Percentiles rank a stretch among this genome's conserved stretches.
Conservation (phyloP, 2,797 vertebrate genomes). For the Discoglossus pictus region DNA sequence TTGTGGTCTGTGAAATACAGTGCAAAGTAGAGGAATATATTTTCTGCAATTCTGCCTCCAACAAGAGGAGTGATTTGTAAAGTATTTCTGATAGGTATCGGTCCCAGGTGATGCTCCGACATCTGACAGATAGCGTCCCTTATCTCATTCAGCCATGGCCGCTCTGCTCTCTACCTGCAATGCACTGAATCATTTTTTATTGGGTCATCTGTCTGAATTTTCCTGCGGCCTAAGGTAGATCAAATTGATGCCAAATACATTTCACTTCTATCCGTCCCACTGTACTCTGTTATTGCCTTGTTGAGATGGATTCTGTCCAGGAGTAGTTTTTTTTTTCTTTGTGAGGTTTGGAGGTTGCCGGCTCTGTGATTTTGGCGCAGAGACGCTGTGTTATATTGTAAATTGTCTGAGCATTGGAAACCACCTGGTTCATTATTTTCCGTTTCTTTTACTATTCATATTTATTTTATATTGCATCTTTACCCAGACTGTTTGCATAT, state of each 20-base stretch:
- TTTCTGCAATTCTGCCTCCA: slow-evolving; percentile 1
- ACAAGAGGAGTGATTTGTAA: slow-evolving; percentile 35
- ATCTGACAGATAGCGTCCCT: slow-evolving; percentile 40
- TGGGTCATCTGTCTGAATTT: slow-evolving; percentile 43
- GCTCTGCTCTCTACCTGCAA: neutral
- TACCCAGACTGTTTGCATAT: no score
- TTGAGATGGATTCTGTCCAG: slow-evolving; percentile 18
- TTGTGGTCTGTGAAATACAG: slow-evolving; percentile 14
- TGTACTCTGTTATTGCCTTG: slow-evolving; percentile 12
- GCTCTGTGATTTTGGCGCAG: slow-evolving; percentile 9
- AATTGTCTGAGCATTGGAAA: slow-evolving; percentile 2
- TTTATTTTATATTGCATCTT: no score
- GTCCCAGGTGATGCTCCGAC: slow-evolving; percentile 30
- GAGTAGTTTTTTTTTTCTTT: neutral
- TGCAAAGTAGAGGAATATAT: neutral
- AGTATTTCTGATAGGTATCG: slow-evolving; percentile 34
- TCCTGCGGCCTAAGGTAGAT: slow-evolving; percentile 33
- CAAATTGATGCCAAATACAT: slow-evolving; percentile 35
- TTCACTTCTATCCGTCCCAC: slow-evolving; percentile 13
- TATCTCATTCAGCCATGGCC: slow-evolving; percentile 27
- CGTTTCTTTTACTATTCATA: neutral
- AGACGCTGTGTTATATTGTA: neutral
- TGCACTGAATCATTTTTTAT: slow-evolving; percentile 42
- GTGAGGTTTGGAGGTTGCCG: slow-evolving; percentile 18
- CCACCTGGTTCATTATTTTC: slow-evolving; percentile 9